Base-by-base conservation (phyloP, 2,113 vertebrate genomes). In the Phoxinus phoxinus region DNA sequence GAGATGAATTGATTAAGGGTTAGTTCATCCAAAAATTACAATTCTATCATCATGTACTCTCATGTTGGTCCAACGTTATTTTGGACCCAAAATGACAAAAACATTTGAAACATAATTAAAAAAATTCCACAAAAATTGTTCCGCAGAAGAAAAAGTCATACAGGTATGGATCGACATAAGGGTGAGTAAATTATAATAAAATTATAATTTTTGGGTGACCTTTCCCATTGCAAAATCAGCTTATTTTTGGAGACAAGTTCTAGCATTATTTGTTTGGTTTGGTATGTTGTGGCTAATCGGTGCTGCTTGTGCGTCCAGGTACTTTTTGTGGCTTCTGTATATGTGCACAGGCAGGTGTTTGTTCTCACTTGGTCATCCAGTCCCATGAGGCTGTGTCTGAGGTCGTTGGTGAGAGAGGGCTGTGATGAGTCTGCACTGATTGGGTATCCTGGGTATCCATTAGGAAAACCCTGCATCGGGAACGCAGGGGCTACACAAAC, bases 371-470 rank as follows among this genome's bases (percentile, higher is more conserved):
- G 98, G 90, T 99, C 98, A 30, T 99, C 98, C 0, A 97, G 93
- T 82, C 94, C 96, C 89, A 99, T 96, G 77, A 98, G 96, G 89
- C 95, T 94, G 72, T 97, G 97, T 53, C 96, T 95, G 1, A 96
- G 96, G 84, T 99, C 97, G 21, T 99, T 98, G 15, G 95, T 94
- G 86, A 98, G 92, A 0, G 97, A 97, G 81, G 97, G 95, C 73
- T 99, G 96, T 0, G 96, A 93, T 2, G 95, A 92, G 78, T 98
- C 97, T 58, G 94, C 96, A 76, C 96, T 94, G 85, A 95, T 91
- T 81, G 95, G 94, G 92, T 97, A 99, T 90, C 95, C 97, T 58
- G 95, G 97, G 88, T 98, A 99, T 87, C 98, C 98, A 25, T 99
- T 99, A 86, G 97, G 96, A 92, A 98, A 97, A 76, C 95, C 95